Percentiles rank a stretch among this genome's conserved stretches.
Conservation (phyloP, 2,888 invertebrate genomes). For the Pseudeuparius sepicola region DNA sequence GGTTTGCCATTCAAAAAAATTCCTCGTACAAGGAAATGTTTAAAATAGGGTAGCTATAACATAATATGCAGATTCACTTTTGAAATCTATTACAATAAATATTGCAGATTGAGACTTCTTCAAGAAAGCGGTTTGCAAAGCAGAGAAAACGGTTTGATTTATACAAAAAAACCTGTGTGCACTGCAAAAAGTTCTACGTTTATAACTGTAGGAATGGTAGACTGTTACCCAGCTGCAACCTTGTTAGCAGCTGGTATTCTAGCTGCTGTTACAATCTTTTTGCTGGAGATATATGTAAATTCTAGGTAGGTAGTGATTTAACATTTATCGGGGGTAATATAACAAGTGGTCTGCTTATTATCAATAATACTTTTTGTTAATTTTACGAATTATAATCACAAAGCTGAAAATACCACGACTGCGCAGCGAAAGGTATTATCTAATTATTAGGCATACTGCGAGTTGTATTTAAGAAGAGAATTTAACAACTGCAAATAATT, state of each 20-base stretch:
- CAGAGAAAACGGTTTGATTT: constrained; percentile 45
- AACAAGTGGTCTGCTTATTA: too few species aligned
- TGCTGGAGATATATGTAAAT: constrained; percentile 27
- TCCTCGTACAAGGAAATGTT: constrained; percentile 52
- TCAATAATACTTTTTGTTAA: too few species aligned
- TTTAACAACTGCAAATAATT: too few species aligned
- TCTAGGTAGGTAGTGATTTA: too few species aligned
- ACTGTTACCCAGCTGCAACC: constrained; percentile 43
- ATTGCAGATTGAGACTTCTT: constrained; percentile 44
- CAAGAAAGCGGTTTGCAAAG: constrained; percentile 50
- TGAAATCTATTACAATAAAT: neutral
- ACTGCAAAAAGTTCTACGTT: constrained; percentile 46
- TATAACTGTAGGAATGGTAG: constrained; percentile 50
- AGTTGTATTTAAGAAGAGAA: too few species aligned
- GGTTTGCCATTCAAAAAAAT: constrained; percentile 52
- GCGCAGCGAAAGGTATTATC: too few species aligned
- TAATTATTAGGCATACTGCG: too few species aligned
- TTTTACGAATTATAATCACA: too few species aligned
- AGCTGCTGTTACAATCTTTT: constrained; percentile 27
- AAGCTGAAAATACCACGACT: too few species aligned
- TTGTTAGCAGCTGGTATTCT: constrained; percentile 31
- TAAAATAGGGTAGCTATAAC: constrained; percentile 47
- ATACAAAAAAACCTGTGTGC: constrained; percentile 50
- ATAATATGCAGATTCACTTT: constrained; percentile 3
- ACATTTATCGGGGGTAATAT: too few species aligned